Conservation (phyloP, 2,888 invertebrate species). For the Spatulosminthurus flaviceps region DNA sequence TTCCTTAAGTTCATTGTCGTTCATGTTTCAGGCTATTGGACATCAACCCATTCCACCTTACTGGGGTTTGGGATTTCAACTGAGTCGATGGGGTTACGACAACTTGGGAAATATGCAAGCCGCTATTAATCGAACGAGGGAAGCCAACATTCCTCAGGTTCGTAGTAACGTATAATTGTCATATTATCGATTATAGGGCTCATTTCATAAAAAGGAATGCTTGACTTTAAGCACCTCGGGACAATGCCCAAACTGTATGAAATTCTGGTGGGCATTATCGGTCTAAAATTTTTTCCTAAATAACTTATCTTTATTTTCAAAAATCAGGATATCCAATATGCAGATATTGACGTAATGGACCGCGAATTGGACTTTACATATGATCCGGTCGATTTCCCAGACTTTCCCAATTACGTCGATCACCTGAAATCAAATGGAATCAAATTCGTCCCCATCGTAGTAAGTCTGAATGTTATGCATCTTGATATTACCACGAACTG, state of each 20-base stretch:
- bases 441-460: constrained; percentile 60
- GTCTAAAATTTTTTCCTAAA: no score
- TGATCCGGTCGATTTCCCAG: constrained; percentile 72
- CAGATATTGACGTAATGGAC: constrained; percentile 72
- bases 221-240: no score
- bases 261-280: no score
- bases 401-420: constrained; percentile 75
- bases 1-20: no score
- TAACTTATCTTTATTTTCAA: no score
- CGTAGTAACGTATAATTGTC: constrained; percentile 66
- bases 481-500: no score
- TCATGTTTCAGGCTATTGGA: constrained; percentile 75
- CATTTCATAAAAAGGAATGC: no score
- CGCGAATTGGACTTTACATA: constrained; percentile 82
- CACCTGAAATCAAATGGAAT: constrained; percentile 72
- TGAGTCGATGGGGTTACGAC: constrained; percentile 77
- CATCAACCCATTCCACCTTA: constrained; percentile 84
- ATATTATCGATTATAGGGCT: no score
- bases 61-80: constrained; percentile 88
- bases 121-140: constrained; percentile 75
- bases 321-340: constrained; percentile 58
- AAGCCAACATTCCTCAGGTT: constrained; percentile 80
- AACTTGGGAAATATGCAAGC: constrained; percentile 73
- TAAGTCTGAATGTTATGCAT: no score
- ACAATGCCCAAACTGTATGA: no score